Percentiles rank a stretch among this genome's conserved stretches.
Evolutionary conservation across 2,113 vertebrate genomes (phyloP).

Genomic region (Dromiciops gliroides): DNA sequence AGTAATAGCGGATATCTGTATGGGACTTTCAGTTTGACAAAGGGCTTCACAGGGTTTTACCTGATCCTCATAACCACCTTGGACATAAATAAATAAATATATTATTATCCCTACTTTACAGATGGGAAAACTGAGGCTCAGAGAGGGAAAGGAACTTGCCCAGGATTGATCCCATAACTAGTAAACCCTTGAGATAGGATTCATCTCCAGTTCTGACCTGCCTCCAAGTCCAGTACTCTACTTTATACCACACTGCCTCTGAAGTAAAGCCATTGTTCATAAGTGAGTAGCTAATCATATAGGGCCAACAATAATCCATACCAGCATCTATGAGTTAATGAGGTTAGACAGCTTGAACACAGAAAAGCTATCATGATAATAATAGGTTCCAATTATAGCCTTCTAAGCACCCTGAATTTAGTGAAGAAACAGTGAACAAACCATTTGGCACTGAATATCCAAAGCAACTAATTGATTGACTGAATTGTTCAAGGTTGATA

Average conservation of each 20-base stretch:
- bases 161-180: background rate
- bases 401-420: background rate
- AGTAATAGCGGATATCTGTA: background rate
- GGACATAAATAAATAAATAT: background rate
- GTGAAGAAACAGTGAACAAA: background rate
- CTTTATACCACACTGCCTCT: background rate
- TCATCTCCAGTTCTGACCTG: background rate
- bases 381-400: background rate
- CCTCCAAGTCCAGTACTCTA: background rate
- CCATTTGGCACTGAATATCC: background rate
- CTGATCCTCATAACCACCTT: background rate
- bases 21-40: background rate
- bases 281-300: background rate
- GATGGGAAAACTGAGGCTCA: background rate
- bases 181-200: background rate
- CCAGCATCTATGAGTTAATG: background rate
- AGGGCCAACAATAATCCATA: background rate
- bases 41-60: background rate
- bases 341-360: background rate
- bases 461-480: background rate
- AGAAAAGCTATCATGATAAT: background rate
- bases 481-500: background rate
- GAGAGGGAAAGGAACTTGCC: background rate
- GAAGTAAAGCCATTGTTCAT: background rate
- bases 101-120: background rate